A percentile compares a stretch with the other conserved stretches of the same genome.
Evolutionary conservation across 2,888 invertebrate species (phyloP).

Genomic region (Muscina levida): DNA sequence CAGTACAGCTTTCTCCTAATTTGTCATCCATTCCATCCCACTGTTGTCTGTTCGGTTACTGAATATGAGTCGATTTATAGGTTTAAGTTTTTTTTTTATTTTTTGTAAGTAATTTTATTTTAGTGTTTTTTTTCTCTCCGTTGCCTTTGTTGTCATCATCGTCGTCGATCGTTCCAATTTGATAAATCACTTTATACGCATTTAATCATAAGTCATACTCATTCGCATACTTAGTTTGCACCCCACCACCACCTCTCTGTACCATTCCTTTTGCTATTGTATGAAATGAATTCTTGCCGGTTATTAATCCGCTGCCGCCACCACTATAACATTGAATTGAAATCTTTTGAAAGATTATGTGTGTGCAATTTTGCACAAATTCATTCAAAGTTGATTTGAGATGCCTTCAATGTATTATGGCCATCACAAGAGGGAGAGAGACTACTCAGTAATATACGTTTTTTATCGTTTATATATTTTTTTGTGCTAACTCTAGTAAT

Average conservation of each 20-base stretch:
- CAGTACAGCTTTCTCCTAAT: too few relatives aligned
- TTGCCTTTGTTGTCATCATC: conserved; percentile 48
- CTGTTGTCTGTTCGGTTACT: neutral
- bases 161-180: conserved; percentile 67
- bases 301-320: too few relatives aligned
- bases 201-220: conserved; percentile 56
- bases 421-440: conserved; percentile 25
- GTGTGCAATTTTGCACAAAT: conserved; percentile 46
- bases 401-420: conserved; percentile 50
- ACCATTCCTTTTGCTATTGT: conserved; percentile 40
- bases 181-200: conserved; percentile 66
- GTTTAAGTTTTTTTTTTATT: too few relatives aligned
- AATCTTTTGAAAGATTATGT: conserved; percentile 22
- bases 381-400: conserved; percentile 34
- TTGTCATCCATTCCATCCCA: neutral
- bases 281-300: conserved; percentile 24
- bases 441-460: too few relatives aligned
- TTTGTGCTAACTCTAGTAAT: conserved; percentile 47
- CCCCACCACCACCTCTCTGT: too few relatives aligned
- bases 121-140: too few relatives aligned
- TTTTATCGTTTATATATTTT: conserved; percentile 27
- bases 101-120: conserved; percentile 7
- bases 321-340: conserved; percentile 54
- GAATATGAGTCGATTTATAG: conserved; percentile 9
- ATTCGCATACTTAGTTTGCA: conserved; percentile 20